These are phyloP conservation scores for Platyscapa corneri DNA, from an alignment of 1,140 invertebrate genomes.

Conservation along the genomic window DNA sequence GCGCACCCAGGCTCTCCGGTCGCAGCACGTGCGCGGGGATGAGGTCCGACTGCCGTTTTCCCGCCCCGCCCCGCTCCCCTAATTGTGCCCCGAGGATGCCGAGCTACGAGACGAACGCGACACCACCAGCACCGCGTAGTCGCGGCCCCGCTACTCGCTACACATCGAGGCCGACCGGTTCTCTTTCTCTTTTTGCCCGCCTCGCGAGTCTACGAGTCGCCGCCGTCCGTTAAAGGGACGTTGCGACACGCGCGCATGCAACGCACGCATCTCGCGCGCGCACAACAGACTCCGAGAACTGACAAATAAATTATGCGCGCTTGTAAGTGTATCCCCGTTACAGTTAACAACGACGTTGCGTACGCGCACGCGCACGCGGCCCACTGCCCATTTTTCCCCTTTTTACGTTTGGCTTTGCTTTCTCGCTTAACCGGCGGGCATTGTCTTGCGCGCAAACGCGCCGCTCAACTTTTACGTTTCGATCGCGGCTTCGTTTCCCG, in stretches of 20 bases:
- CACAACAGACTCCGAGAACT: slow-evolving; percentile 3
- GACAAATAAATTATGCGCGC: slow-evolving; percentile 33
- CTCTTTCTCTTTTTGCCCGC: slow-evolving; percentile 15
- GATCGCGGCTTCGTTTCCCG: background rate
- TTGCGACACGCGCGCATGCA: slow-evolving; percentile 33
- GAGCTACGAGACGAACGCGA: no score
- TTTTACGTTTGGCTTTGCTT: no score
- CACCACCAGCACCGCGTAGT: no score
- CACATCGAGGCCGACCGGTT: slow-evolving; percentile 47
- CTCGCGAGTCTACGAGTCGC: background rate
- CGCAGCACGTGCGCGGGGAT: no score
- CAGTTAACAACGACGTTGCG: background rate
- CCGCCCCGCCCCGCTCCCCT: no score
- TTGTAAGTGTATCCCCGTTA: background rate
- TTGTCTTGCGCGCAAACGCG: background rate
- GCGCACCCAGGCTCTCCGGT: no score
- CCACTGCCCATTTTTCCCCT: background rate
- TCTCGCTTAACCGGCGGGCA: no score
- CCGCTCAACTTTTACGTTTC: background rate
- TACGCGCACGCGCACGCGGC: no score
- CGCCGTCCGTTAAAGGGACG: background rate
- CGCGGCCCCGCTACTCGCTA: background rate
- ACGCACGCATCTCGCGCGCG: background rate
- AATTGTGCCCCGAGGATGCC: no score
- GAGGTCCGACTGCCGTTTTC: no score